These are phyloP conservation scores for Proteles cristata DNA, from an alignment of 2,113 vertebrate genomes.

Conservation along the genomic window DNA sequence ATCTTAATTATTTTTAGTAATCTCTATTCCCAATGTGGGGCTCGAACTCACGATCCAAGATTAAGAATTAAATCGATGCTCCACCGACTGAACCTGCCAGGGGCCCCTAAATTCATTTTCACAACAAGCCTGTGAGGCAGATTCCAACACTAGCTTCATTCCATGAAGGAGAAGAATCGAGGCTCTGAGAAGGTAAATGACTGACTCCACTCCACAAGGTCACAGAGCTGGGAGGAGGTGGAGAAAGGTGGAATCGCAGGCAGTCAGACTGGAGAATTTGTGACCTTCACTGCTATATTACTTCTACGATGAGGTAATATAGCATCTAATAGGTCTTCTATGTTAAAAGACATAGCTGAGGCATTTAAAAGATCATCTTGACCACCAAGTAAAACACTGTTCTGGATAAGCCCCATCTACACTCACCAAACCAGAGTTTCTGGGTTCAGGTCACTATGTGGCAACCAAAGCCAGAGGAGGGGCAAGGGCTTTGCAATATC, in stretches of 20 bases:
- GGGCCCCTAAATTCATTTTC: not conserved
- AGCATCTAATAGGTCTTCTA: not conserved
- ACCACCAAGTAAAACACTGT: not conserved
- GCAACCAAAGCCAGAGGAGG: not conserved
- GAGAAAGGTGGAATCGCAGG: too few relatives aligned
- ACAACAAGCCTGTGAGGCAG: not conserved
- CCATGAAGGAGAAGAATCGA: not conserved
- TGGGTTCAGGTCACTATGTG: not conserved
- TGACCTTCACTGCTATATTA: not conserved
- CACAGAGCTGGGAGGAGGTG: accelerated
- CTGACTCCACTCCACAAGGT: not conserved
- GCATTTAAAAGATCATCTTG: not conserved
- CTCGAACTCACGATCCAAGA: not conserved
- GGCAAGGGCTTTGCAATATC: not conserved
- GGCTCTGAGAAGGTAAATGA: not conserved
- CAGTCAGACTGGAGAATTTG: not conserved
- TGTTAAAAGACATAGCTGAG: not conserved
- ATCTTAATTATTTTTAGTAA: not conserved
- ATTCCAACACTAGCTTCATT: not conserved
- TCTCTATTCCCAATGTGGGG: not conserved
- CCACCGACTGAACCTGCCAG: not conserved
- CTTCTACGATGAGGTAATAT: not conserved
- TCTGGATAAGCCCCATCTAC: not conserved
- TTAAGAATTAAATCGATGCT: not conserved
- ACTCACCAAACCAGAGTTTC: not conserved